Base-by-base conservation (phyloP, 2,888 invertebrate genomes). In the Diaprepes abbreviatus region DNA sequence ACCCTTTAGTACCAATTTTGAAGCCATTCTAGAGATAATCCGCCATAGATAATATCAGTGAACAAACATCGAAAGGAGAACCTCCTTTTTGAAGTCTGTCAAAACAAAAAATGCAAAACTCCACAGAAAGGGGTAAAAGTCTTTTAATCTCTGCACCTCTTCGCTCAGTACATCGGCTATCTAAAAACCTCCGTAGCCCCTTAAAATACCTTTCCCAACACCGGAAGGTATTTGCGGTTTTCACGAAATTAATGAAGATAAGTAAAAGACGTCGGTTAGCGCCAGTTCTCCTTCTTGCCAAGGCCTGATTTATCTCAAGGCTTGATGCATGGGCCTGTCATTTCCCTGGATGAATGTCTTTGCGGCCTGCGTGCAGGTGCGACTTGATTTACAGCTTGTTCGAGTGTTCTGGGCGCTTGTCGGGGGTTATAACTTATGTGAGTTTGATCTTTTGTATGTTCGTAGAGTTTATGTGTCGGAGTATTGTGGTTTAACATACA, bases 201-300 rank as follows among this genome's bases (percentile, higher is more conserved):
- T 4, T 14, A 38, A 38, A 38, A 14, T 14, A 38, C 14, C 38
- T 16, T 38, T 28, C 14, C 19, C 4, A 21, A 5, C 21, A 12
- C 21, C 48, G 48, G 28, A 48, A 48, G 48, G 28, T 1, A 38
- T 55, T 55, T 55, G 38, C 19, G 59, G 14, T 59, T 59, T 31
- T 59, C 59, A 7, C 59, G 40, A 31, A 59, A 36, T 59, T 59
- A 59, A 59, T 59, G 59, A 43, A 43, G 59, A 59, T 59, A 59
- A 59, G 55, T 55, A 43, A 43, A 43, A 43, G 43, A 43, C 43
- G 43, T 14, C 38, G 38, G 38, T 38, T 14, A 9, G 14, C 14
- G 7, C 48, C 48, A 28, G 48, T 7, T 31, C 48, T 50, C 28
- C 48, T 50, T 31, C 48, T 28, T 28, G 48, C 28, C 28, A 28